These are phyloP conservation scores for Tympanoctomys barrerae DNA, from an alignment of 2,797 vertebrate species.

Conservation along the genomic window DNA sequence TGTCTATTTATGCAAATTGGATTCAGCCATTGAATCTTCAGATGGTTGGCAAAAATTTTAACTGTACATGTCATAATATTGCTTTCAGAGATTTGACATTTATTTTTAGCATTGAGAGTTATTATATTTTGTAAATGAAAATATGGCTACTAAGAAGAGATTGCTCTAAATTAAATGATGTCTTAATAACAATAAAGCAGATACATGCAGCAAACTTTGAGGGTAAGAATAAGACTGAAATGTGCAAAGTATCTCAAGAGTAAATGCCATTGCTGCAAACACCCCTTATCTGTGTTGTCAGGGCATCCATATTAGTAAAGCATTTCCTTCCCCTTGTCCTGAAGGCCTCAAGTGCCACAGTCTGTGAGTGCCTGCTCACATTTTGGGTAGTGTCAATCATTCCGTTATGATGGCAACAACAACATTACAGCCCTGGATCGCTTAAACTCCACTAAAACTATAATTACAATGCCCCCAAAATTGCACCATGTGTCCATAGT, in stretches of 20 bases:
- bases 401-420: neutral
- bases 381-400: neutral
- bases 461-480: neutral
- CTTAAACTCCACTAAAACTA: neutral
- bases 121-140: too few relatives aligned
- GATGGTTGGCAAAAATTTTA: neutral
- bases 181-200: neutral
- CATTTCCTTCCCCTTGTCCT: neutral
- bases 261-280: neutral
- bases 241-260: neutral
- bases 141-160: neutral
- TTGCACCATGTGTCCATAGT: neutral
- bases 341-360: neutral
- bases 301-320: neutral
- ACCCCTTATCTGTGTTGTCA: neutral
- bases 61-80: neutral
- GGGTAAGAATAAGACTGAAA: neutral
- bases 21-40: neutral
- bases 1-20: neutral
- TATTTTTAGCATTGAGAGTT: neutral
- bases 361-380: neutral
- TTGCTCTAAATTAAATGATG: neutral
- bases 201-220: neutral
- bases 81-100: neutral
- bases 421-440: neutral